A percentile compares a stretch with the other conserved stretches of the same genome.
phyloP scores from a whole-genome alignment of 2,113 vertebrate species.

The Nibea albiflora region DNA sequence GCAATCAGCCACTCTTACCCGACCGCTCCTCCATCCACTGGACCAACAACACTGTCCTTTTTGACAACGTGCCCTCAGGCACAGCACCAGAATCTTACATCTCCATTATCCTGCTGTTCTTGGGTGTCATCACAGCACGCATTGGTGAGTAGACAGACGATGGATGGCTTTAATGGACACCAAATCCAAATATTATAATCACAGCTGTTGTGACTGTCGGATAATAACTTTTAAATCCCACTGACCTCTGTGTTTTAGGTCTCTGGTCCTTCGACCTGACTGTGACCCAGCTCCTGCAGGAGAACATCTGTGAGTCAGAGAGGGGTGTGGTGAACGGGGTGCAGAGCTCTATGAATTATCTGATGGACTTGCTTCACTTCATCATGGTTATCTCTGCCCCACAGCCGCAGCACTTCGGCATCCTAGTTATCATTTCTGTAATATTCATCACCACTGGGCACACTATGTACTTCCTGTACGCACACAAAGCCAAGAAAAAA shows the following conservation, averaged over 20 bases:
- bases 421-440: slow-evolving; percentile 84
- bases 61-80: slow-evolving; percentile 80
- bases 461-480: slow-evolving; percentile 83
- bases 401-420: slow-evolving; percentile 81
- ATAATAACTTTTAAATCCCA: slow-evolving; percentile 9
- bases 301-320: slow-evolving; percentile 86
- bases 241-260: slow-evolving; percentile 70
- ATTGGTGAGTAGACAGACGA: slow-evolving; percentile 76
- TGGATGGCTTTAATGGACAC: background rate
- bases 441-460: slow-evolving; percentile 86
- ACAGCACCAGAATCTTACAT: slow-evolving; percentile 82
- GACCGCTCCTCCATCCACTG: slow-evolving; percentile 87
- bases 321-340: slow-evolving; percentile 83
- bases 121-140: slow-evolving; percentile 86
- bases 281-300: slow-evolving; percentile 83
- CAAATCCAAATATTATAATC: background rate
- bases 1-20: slow-evolving; percentile 85
- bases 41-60: slow-evolving; percentile 88
- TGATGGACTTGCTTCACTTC: slow-evolving; percentile 87
- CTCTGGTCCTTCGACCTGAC: slow-evolving; percentile 87
- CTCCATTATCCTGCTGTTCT: slow-evolving; percentile 86
- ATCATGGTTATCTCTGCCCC: slow-evolving; percentile 82
- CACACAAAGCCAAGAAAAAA: slow-evolving; percentile 84
- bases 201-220: background rate
- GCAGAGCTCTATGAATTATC: slow-evolving; percentile 88